Conservation (phyloP, 1,140 invertebrate genomes). For the Cotesia glomerata region DNA sequence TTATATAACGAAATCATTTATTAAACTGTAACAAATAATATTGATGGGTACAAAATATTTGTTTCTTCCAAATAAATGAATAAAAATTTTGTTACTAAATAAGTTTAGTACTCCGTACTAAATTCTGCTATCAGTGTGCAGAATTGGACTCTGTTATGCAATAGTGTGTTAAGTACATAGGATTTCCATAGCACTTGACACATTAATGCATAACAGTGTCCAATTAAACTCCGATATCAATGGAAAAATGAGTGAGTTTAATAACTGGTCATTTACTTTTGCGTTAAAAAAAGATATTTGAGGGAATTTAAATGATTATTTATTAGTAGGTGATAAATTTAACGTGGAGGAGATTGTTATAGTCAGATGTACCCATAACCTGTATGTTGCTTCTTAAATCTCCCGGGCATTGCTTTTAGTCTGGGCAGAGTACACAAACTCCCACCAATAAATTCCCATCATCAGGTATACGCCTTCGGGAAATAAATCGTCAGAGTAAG, state of each 20-base stretch:
- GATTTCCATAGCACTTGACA: no score
- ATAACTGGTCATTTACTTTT: constrained; percentile 23
- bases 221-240: constrained; percentile 34
- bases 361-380: neutral
- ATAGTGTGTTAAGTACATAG: no score
- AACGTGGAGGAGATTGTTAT: constrained; percentile 1
- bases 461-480: constrained; percentile 50
- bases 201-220: no score
- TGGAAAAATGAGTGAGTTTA: constrained; percentile 14
- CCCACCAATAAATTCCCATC: constrained; percentile 59
- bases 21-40: no score
- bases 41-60: no score
- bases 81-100: no score
- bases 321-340: constrained; percentile 28
- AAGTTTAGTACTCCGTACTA: no score
- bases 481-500: constrained; percentile 59
- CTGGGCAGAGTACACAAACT: constrained; percentile 35
- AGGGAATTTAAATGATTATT: constrained; percentile 17
- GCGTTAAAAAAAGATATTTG: neutral
- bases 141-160: no score
- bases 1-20: no score
- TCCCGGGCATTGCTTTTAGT: constrained; percentile 41
- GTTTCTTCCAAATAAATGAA: no score
- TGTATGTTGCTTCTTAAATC: constrained; percentile 19
- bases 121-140: no score